Evolutionary conservation across 2,113 vertebrate genomes (phyloP).

Genomic region (Holacanthus passer): DNA sequence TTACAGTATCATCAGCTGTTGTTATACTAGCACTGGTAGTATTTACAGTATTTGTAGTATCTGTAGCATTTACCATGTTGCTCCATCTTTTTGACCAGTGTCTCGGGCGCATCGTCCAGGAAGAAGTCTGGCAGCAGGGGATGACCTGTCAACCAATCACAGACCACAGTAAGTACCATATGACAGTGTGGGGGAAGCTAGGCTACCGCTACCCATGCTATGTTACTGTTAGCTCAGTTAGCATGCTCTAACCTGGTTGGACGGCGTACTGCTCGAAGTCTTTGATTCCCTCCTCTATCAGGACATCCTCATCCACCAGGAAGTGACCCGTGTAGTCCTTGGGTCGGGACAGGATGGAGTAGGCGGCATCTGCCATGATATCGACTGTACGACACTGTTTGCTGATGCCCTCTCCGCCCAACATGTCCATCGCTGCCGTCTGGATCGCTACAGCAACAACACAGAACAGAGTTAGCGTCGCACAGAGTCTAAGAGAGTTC

Average conservation of each 20-base stretch:
- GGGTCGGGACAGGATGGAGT: conserved; percentile 89
- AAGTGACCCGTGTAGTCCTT: conserved; percentile 94
- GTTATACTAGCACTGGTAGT: too few relatives aligned
- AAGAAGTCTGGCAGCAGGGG: conserved; percentile 96
- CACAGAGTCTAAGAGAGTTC: too few relatives aligned
- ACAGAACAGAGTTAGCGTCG: neutral
- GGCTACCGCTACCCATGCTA: neutral
- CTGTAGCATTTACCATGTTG: conserved; percentile 80
- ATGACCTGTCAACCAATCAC: conserved; percentile 86
- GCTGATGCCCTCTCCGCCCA: conserved; percentile 88
- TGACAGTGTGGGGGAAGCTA: neutral
- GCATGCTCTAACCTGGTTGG: conserved; percentile 86
- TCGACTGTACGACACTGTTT: conserved; percentile 94
- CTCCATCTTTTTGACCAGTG: conserved; percentile 77
- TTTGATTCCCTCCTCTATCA: conserved; percentile 89
- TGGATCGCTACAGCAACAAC: conserved; percentile 87
- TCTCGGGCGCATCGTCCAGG: conserved; percentile 85
- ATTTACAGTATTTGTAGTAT: neutral
- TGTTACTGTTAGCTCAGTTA: neutral
- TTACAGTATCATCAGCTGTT: too few relatives aligned
- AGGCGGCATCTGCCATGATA: conserved; percentile 96
- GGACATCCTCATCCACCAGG: conserved; percentile 92
- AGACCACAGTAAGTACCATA: conserved; percentile 4
- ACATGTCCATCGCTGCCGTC: conserved; percentile 96
- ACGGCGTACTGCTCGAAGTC: conserved; percentile 94